These are phyloP conservation scores for Neosilurus mollespiculum DNA, from an alignment of 2,797 vertebrate genomes.

Conservation along the genomic window DNA sequence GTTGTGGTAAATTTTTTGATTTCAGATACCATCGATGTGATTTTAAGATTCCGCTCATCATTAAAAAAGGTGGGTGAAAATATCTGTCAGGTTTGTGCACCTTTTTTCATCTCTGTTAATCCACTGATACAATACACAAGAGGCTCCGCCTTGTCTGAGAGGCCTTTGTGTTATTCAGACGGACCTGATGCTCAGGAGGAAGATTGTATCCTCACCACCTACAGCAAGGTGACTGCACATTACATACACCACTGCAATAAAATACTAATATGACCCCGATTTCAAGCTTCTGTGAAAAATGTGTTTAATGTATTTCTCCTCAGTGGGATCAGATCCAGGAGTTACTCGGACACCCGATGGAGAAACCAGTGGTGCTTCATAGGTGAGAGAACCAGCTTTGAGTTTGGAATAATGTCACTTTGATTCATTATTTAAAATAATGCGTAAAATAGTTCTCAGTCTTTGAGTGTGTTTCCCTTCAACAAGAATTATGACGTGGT, in stretches of 20 bases:
- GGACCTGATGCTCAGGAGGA: constrained; percentile 81
- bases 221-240: constrained; percentile 86
- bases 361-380: constrained; percentile 97
- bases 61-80: constrained; percentile 86
- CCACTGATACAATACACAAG: not conserved
- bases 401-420: not conserved
- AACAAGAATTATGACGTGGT: not conserved
- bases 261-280: not conserved
- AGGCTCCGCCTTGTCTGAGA: not conserved
- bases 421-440: not conserved
- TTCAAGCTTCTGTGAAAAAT: not conserved
- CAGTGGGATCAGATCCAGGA: constrained; percentile 99
- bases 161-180: constrained; percentile 65
- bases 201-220: constrained; percentile 85
- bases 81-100: not conserved
- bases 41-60: constrained; percentile 93
- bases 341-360: constrained; percentile 91
- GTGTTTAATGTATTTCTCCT: constrained; percentile 11
- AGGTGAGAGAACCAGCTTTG: constrained; percentile 73
- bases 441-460: not conserved
- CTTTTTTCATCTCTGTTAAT: not conserved
- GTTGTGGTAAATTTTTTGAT: constrained; percentile 9
- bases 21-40: constrained; percentile 97
- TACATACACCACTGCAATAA: not conserved
- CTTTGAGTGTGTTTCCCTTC: not conserved